Percentiles rank a stretch among this genome's conserved stretches.
These are phyloP conservation scores for Cremastinae sp. DNA, from an alignment of 2,888 invertebrate genomes.

Conservation along the genomic window DNA sequence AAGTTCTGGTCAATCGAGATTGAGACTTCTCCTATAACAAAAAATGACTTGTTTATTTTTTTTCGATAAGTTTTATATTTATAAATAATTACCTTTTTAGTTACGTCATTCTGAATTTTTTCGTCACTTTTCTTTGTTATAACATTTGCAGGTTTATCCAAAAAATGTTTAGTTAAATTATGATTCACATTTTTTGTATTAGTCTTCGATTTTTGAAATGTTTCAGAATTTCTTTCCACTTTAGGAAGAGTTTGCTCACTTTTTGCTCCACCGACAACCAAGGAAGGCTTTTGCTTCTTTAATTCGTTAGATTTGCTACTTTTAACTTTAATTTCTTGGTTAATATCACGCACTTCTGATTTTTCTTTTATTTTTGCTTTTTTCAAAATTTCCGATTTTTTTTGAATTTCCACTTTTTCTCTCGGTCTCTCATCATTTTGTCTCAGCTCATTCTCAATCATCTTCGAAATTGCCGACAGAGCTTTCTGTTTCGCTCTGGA, in stretches of 20 bases:
- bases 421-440: conserved; percentile 35
- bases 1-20: conserved; percentile 33
- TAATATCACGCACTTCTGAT: conserved; percentile 5
- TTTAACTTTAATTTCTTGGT: conserved; percentile 46
- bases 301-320: conserved; percentile 29
- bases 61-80: not conserved
- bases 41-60: not conserved
- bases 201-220: conserved; percentile 1
- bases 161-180: too few species aligned
- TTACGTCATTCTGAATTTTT: too few species aligned
- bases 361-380: conserved; percentile 2
- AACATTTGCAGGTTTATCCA: too few species aligned
- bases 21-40: conserved; percentile 27
- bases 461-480: conserved; percentile 33
- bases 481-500: conserved; percentile 29
- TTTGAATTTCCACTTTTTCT: not conserved
- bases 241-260: conserved; percentile 18
- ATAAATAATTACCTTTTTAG: too few species aligned
- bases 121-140: too few species aligned
- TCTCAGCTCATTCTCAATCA: conserved; percentile 37
- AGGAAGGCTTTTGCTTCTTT: conserved; percentile 26
- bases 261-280: conserved; percentile 26
- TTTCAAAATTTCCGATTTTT: conserved; percentile 7
- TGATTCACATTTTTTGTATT: too few species aligned
- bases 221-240: conserved; percentile 23